These are phyloP conservation scores for Neuroterus valhalla DNA, from an alignment of 1,140 invertebrate genomes.

Conservation along the genomic window DNA sequence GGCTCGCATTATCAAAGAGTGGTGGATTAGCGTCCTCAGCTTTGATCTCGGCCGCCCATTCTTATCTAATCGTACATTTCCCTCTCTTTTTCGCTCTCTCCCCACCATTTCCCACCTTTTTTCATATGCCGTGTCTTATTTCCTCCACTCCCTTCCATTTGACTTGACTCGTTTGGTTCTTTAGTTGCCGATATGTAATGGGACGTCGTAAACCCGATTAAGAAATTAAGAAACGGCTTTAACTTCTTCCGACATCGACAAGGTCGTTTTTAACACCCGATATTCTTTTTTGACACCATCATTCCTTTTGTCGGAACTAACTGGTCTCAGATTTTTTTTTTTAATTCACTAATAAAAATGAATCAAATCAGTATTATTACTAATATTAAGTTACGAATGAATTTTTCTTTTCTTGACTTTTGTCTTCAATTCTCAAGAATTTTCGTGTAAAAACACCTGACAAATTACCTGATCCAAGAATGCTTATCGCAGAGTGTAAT, in stretches of 20 bases:
- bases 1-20: slow-evolving; percentile 61
- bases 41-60: slow-evolving; percentile 66
- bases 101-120: slow-evolving; percentile 45
- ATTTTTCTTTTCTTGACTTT: not conserved
- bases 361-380: too few species aligned
- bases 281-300: too few species aligned
- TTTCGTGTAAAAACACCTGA: slow-evolving; percentile 22
- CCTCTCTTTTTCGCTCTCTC: slow-evolving; percentile 49
- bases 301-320: too few species aligned
- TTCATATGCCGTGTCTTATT: slow-evolving; percentile 36
- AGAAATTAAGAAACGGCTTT: slow-evolving; percentile 30
- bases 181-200: slow-evolving; percentile 22
- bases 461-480: slow-evolving; percentile 24
- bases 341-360: too few species aligned
- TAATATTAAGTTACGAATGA: too few species aligned
- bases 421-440: slow-evolving; percentile 24
- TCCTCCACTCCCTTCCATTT: slow-evolving; percentile 30
- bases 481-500: slow-evolving; percentile 49
- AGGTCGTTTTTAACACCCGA: slow-evolving; percentile 12
- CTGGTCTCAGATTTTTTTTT: too few species aligned
- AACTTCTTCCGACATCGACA: slow-evolving; percentile 29
- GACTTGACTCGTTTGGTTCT: slow-evolving; percentile 11
- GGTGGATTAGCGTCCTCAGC: slow-evolving; percentile 65
- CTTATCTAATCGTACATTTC: slow-evolving; percentile 67
- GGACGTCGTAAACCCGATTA: slow-evolving; percentile 30